Evolutionary conservation across 2,113 vertebrate genomes (phyloP).

Genomic region (Crotalus viridis): DNA sequence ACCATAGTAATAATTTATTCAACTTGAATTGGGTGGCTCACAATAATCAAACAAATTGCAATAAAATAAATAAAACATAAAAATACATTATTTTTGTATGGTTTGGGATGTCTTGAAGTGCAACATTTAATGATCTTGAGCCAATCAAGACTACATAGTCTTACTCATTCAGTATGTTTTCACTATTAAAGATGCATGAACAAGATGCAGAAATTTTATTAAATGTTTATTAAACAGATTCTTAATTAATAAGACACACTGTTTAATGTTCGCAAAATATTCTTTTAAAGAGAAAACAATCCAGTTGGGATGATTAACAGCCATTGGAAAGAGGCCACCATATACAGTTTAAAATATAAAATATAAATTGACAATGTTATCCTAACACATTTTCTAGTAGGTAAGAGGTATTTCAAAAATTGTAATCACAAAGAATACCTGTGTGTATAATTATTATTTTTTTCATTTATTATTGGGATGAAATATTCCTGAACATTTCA

Average conservation of each 20-base stretch:
- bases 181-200: background rate
- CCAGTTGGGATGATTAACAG: background rate
- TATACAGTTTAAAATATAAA: slow-evolving; percentile 6
- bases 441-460: background rate
- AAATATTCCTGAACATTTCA: background rate
- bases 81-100: background rate
- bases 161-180: background rate
- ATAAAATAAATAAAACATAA: background rate
- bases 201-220: background rate
- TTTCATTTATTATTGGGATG: background rate
- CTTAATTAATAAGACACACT: background rate
- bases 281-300: background rate
- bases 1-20: too few species aligned
- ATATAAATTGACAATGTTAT: background rate
- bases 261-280: background rate
- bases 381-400: background rate
- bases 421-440: slow-evolving; percentile 18
- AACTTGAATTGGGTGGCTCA: background rate
- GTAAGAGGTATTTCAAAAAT: background rate
- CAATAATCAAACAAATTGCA: background rate
- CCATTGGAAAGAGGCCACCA: background rate
- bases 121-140: background rate
- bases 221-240: background rate
- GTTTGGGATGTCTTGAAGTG: background rate
- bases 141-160: background rate